These are phyloP conservation scores for Trimorus sp. DNA, from an alignment of 2,888 invertebrate genomes.

Conservation along the genomic window DNA sequence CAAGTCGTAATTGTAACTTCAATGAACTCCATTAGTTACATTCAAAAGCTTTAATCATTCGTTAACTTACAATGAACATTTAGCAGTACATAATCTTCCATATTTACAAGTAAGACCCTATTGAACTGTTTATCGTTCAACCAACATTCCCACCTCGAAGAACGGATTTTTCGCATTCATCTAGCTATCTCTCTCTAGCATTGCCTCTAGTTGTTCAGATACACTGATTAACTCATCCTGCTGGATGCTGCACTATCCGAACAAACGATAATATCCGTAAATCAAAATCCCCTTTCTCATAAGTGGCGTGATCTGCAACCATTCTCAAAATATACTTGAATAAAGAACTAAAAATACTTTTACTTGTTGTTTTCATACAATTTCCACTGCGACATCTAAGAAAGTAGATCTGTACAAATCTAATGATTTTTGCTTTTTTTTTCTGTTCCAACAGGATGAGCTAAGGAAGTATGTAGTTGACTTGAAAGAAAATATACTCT, in stretches of 20 bases:
- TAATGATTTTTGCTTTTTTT: too few relatives aligned
- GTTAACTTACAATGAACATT: slow-evolving; percentile 79
- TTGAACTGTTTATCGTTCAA: slow-evolving; percentile 12
- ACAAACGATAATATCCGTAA: too few relatives aligned
- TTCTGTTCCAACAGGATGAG: slow-evolving; percentile 7
- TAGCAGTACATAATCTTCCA: slow-evolving; percentile 76
- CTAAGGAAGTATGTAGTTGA: slow-evolving; percentile 36
- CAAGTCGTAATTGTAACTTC: background rate
- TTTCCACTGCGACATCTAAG: too few relatives aligned
- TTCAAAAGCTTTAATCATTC: slow-evolving; percentile 78
- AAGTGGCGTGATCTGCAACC: too few relatives aligned
- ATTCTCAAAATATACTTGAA: too few relatives aligned
- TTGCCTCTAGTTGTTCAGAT: slow-evolving; percentile 40
- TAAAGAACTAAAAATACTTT: too few relatives aligned
- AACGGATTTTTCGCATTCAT: slow-evolving; percentile 55
- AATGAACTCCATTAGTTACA: slow-evolving; percentile 64
- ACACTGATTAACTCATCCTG: slow-evolving; percentile 34
- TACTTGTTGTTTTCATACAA: too few relatives aligned
- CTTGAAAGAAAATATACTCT: slow-evolving; percentile 62
- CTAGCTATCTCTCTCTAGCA: slow-evolving; percentile 58
- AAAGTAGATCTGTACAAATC: too few relatives aligned
- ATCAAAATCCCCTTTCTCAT: too few relatives aligned
- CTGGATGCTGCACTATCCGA: background rate
- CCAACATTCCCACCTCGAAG: slow-evolving; percentile 18
- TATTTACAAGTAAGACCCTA: slow-evolving; percentile 75